Evolutionary conservation across 2,113 vertebrate species (phyloP), one percentile per base, ranked within the genome.

Genomic region (Panthera leo): DNA sequence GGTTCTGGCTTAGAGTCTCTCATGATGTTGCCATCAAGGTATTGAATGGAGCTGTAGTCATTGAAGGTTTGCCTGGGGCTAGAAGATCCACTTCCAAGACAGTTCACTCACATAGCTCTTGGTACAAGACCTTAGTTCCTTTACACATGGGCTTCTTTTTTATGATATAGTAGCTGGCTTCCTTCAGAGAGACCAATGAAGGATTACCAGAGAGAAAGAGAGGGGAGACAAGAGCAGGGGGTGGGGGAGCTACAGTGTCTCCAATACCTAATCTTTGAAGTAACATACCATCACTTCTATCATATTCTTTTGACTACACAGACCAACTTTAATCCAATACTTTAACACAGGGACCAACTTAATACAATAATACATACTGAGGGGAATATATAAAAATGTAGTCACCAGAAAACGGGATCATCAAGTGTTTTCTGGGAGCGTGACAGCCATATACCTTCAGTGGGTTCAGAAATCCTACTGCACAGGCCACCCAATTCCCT

Each of bases 201-300:
- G 5, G 2, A 12, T 36, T 25, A 27, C 51, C 23, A 71, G 27
- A 39, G 27, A 92, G 39, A 51, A 29, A 42, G 9, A 39, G 11
- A 67, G 11, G 31, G n/a, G 48, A n/a, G 13, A 36, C 58, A 61
- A 45, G 15, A 13, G 6, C 5, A 13, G 23, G 7, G 71, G 4
- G 39, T 7, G 9, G 14, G 5, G 6, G 39, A 67, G 42, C 45
- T 8, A 0, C 2, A 34, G 1, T 31, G 5, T 31, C 53, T 55
- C 19, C 45, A 36, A 68, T 92, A 80, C 7, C 14, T 76, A 83
- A 71, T 58, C 13, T 79, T 65, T 15, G 42, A 89, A 29, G 11
- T 75, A 83, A 36, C 18, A 85, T 12, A 23, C 10, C 2, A 73
- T 58, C 8, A 71, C 9, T 25, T n/a, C 2, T 93, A 34, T 21